These are phyloP conservation scores for Muscicapa comitata DNA, from an alignment of 2,797 vertebrate genomes.

Conservation along the genomic window DNA sequence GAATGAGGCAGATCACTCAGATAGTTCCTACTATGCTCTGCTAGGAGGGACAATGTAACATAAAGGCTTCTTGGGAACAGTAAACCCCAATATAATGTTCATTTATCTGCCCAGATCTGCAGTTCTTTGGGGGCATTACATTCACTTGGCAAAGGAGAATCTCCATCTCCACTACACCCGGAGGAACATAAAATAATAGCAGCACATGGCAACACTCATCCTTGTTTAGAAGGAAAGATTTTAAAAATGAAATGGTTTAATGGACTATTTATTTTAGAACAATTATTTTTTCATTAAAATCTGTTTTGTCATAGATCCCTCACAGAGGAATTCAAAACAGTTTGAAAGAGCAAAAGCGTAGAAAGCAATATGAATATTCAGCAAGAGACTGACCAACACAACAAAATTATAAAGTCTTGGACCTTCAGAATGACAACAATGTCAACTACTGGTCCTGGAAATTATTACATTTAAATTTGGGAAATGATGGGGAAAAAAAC, in stretches of 20 bases:
- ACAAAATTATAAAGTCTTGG: accelerated
- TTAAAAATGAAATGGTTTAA: not conserved
- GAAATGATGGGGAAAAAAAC: accelerated
- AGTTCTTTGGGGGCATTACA: not conserved
- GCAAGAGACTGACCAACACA: not conserved
- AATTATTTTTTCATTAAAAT: not conserved
- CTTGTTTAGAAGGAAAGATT: not conserved
- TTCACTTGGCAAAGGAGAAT: not conserved
- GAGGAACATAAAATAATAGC: not conserved
- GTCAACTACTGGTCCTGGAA: not conserved
- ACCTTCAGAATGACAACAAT: not conserved
- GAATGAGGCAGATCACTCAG: not conserved
- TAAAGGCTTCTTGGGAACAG: not conserved
- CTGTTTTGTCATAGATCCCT: not conserved
- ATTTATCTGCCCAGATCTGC: not conserved
- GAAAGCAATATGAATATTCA: not conserved
- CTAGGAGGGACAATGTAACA: not conserved
- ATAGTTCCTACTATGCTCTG: not conserved
- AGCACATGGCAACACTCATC: not conserved
- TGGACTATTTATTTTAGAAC: not conserved
- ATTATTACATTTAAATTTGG: not conserved
- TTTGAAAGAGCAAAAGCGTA: not conserved
- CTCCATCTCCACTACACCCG: not conserved
- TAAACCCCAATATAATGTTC: not conserved
- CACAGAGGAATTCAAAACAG: not conserved